Conservation (phyloP, 2,888 invertebrate species). For the Archaeoteleia sp. region DNA sequence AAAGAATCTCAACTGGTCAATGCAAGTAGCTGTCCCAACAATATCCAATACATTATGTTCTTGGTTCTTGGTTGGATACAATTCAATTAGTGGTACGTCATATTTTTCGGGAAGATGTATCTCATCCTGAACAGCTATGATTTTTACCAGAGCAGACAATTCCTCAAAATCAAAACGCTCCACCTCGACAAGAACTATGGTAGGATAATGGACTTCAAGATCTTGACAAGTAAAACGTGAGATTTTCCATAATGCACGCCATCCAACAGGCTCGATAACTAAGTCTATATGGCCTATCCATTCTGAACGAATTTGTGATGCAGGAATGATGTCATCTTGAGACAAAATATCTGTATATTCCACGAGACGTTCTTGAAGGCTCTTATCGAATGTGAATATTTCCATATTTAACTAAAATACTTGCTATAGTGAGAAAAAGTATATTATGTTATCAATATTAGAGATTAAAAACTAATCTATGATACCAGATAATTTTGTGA, state of each 20-base stretch:
- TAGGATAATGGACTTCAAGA: constrained; percentile 81
- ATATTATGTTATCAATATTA: no score
- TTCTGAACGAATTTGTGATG: constrained; percentile 76
- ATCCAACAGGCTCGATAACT: constrained; percentile 80
- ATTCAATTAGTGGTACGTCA: constrained; percentile 78
- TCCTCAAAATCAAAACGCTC: constrained; percentile 78
- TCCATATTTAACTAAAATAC: constrained; percentile 78
- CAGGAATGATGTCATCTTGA: constrained; percentile 73
- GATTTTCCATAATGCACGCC: constrained; percentile 84
- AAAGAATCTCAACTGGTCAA: constrained; percentile 82
- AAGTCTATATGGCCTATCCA: constrained; percentile 79
- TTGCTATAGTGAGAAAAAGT: no score
- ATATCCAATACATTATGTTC: constrained; percentile 78
- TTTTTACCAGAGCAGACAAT: constrained; percentile 78
- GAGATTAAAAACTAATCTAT: no score
- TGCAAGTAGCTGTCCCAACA: constrained; percentile 79
- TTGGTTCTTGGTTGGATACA: constrained; percentile 82
- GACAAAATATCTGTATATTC: constrained; percentile 77
- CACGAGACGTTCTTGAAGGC: constrained; percentile 76
- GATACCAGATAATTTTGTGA: no score
- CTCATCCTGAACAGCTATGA: constrained; percentile 81
- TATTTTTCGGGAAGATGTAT: constrained; percentile 79
- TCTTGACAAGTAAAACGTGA: constrained; percentile 80
- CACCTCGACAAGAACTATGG: constrained; percentile 79
- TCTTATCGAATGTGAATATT: constrained; percentile 78